Evolutionary conservation across 92 coral and sea anemone genomes (phyloP), one percentile per base, ranked within the genome.

Genomic region (Ricordea florida): DNA sequence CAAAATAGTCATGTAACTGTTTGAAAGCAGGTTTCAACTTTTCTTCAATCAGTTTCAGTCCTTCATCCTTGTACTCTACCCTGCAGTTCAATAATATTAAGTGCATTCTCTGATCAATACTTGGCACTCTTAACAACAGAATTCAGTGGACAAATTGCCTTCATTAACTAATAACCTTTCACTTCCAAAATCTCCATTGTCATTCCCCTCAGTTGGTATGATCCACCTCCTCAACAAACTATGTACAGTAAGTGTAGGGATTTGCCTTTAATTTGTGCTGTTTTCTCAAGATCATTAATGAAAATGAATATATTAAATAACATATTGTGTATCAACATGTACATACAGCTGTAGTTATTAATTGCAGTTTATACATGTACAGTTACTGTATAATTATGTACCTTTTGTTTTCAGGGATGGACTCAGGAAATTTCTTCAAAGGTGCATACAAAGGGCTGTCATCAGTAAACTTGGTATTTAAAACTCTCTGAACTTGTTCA

Each of bases 11-110:
- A n/a, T 31, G 53, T 20, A 94, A 38, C 48, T 79, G 66, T 57
- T 80, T 85, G 42, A 81, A 94, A 46, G 97, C 83, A 28, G 90
- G 89, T 53, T 94, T 91, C 0, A 91, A 59, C 48, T 81, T 66
- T 37, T 85, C 88, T 32, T 87, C 89, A 38, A 93, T 91, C 31
- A 92, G 81, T 21, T 69, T 56, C 10, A 80, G 18, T 6, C 86
- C 89, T 47, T 81, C 74, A 35, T 85, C 90, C 56, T 78, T 82
- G 9, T 87, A 68, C 17, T 52, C 37, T 22, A 56, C 45, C 38
- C 98, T 93, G 57, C 11, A 35, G 41, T 3, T 9, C 20, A 57
- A 22, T 29, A 27, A 10, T 5, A 65, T n/a, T n/a, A n/a, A n/a
- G n/a, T n/a, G n/a, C n/a, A n/a, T n/a, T n/a, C n/a, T n/a, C n/a